These are phyloP conservation scores for Basileuterus tristriatus DNA, from an alignment of 2,797 vertebrate species.

Conservation along the genomic window DNA sequence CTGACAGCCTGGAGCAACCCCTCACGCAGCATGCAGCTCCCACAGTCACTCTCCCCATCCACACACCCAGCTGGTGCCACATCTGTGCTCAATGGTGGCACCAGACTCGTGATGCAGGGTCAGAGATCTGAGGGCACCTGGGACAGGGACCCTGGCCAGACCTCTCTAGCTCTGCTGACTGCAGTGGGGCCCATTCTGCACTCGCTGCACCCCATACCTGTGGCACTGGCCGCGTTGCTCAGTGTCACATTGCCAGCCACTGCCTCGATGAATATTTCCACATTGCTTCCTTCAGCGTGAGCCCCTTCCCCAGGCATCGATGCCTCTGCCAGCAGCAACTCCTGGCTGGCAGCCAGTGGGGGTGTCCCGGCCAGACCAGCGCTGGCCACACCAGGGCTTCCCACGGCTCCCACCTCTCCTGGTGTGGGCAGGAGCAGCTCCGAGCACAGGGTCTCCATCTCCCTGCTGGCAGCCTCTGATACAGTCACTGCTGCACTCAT, in stretches of 20 bases:
- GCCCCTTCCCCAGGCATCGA: conserved; percentile 60
- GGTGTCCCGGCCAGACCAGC: not conserved
- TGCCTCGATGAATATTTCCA: conserved; percentile 78
- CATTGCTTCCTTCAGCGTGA: conserved; percentile 18
- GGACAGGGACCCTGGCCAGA: not conserved
- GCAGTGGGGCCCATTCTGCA: not conserved
- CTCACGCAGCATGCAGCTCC: accelerated
- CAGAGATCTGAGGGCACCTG: not conserved
- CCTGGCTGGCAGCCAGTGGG: conserved; percentile 11
- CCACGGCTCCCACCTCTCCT: not conserved
- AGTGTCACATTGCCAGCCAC: conserved; percentile 67
- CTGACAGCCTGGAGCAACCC: accelerated
- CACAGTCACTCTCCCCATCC: not conserved
- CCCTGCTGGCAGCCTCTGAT: not conserved
- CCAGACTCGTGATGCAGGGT: not conserved
- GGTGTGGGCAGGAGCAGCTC: conserved; percentile 60
- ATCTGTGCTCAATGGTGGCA: not conserved
- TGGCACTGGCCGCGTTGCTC: conserved; percentile 30
- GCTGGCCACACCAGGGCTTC: not conserved
- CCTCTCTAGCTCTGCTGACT: not conserved
- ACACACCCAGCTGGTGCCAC: not conserved
- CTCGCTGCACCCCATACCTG: conserved; percentile 59
- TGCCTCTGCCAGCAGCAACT: conserved; percentile 70
- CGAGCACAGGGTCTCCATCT: conserved; percentile 72
- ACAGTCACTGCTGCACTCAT: conserved; percentile 36